Percentiles rank a stretch among this genome's conserved stretches.
Evolutionary conservation across 2,888 invertebrate species (phyloP).

Genomic region (Amphipyra tragopoginis): DNA sequence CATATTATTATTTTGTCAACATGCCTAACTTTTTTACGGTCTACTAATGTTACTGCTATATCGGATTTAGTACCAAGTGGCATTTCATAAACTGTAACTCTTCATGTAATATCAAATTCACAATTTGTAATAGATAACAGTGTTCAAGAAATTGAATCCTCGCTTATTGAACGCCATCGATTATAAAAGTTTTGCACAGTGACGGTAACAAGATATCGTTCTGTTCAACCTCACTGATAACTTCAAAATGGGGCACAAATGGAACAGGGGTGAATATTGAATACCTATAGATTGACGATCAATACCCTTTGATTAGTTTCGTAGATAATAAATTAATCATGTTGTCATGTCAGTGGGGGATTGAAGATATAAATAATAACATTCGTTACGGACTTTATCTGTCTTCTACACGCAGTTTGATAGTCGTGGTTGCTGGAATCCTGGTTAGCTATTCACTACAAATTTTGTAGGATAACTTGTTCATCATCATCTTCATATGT

Average conservation of each 20-base stretch:
- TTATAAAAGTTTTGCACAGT: constrained; percentile 17
- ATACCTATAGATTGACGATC: neutral
- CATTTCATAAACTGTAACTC: too few species aligned
- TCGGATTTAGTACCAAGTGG: too few species aligned
- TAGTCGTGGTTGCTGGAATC: too few species aligned
- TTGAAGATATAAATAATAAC: neutral
- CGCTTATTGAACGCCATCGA: constrained; percentile 15
- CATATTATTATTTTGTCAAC: too few species aligned
- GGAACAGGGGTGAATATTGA: constrained; percentile 4
- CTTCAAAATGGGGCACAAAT: constrained; percentile 11
- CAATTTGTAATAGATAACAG: neutral
- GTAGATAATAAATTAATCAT: constrained; percentile 9
- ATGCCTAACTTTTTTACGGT: too few species aligned
- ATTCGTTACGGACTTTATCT: too few species aligned
- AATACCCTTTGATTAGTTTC: constrained; percentile 4
- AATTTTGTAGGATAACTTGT: too few species aligned
- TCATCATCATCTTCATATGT: too few species aligned
- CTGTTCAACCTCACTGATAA: constrained; percentile 9
- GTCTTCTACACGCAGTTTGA: too few species aligned
- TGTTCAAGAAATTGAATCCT: constrained; percentile 13
- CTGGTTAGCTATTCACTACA: too few species aligned
- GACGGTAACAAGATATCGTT: constrained; percentile 24
- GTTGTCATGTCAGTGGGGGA: neutral
- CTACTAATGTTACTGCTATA: too few species aligned
- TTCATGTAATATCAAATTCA: neutral